phyloP scores from a whole-genome alignment of 2,113 vertebrate species.

The Oryzias celebensis region DNA sequence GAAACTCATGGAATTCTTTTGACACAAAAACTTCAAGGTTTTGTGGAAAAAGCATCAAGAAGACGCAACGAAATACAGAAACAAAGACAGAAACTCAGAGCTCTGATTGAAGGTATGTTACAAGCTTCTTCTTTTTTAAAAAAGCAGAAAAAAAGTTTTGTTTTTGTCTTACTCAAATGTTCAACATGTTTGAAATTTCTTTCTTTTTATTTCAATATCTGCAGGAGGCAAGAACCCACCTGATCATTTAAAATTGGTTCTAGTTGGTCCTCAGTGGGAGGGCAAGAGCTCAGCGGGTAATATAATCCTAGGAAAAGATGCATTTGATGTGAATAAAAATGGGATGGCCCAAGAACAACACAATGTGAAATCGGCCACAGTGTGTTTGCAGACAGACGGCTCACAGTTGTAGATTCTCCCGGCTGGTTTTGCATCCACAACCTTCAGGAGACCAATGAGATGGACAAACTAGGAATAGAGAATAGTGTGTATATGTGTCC shows the following conservation, averaged over 20 bases:
- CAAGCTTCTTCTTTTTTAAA: neutral
- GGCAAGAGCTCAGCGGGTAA: neutral
- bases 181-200: neutral
- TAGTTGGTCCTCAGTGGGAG: neutral
- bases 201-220: accelerated
- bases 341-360: neutral
- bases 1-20: accelerated
- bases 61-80: accelerated
- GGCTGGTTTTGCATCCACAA: conserved; percentile 9
- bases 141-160: neutral
- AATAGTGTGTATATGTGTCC: conserved; percentile 14
- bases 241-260: neutral
- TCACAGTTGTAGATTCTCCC: conserved; percentile 21
- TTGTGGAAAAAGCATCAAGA: accelerated
- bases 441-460: conserved; percentile 23
- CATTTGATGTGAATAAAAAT: neutral
- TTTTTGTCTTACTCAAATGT: no score
- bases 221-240: neutral
- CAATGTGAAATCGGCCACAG: conserved; percentile 4
- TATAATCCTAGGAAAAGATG: conserved; percentile 15
- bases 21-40: neutral
- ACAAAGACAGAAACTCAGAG: neutral
- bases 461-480: conserved; percentile 22
- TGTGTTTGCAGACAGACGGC: neutral
- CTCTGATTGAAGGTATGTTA: conserved; percentile 12